Evolutionary conservation across 92 coral and sea anemone species (phyloP), one percentile per base, ranked within the genome.

Genomic region (Porites evermanni): DNA sequence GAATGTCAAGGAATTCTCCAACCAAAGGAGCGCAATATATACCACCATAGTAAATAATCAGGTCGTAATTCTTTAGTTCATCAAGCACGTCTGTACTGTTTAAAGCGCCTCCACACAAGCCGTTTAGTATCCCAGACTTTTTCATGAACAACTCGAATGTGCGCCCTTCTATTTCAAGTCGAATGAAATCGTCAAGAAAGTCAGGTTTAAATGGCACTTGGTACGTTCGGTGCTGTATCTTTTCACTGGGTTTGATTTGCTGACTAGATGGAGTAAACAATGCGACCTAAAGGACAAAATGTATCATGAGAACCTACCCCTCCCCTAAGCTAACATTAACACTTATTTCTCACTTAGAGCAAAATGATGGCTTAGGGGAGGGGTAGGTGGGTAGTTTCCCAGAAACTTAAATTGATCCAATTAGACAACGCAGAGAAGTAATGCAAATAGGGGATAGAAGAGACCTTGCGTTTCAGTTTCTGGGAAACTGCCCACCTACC

Each of bases 191-290:
- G 56, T 90, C 90, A 18, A 90, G 53, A 63, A n/a, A 90, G 54
- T 47, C 79, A 38, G 53, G 24, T 0, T 58, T 70, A 32, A 64
- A 86, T 20, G 93, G 90, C 3, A 86, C 90, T 26, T 90, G 56
- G 84, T 86, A 90, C 20, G 76, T 29, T 26, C 29, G 77, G 75
- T 90, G 89, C 8, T 58, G 80, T 24, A 56, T 14, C 16, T 1
- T 56, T 12, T 12, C 61, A 12, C 61, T 56, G 3, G 61, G 61
- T 56, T 56, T 56, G 61, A 56, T 65, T 52, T 63, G 72, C 24
- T 90, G 87, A n/a, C 17, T 56, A 8, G 90, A 67, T 53, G 85
- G 67, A 16, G 74, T 90, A 1, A 90, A 60, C n/a, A 90, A 21
- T 17, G 83, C 54, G 21, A 90, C 87, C 93, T 90, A 63, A 63